Base-by-base conservation (phyloP, 2,113 vertebrate species). In the Vimba vimba region DNA sequence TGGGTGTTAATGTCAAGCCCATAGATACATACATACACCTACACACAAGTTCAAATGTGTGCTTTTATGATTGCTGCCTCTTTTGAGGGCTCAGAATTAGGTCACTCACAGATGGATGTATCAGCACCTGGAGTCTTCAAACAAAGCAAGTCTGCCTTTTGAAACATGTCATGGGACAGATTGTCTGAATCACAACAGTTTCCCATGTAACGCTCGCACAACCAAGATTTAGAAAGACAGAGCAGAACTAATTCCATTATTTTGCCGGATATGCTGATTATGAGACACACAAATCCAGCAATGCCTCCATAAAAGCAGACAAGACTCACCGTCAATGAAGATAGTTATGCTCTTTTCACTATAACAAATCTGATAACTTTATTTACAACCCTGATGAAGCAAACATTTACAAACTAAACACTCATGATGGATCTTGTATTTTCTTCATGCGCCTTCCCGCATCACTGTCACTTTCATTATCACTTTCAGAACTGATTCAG, bases 241-340 rank as follows among this genome's bases (percentile, higher is more conserved):
- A 64, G 36, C 59, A 64, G 79, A 64, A 80, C 79, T 80, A 80
- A 80, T 80, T 47, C 36, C 23, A 47, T 64, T 80, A 19, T 80
- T 47, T 64, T 47, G 36, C 59, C 27, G 57, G 36, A 80, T 47
- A 47, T 47, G 79, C 79, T 45, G n/a, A 69, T 85, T 64, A 80
- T 64, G 2, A 76, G 23, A 60, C 57, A 64, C 23, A 64, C 39
- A 45, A 64, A 47, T 15, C 15, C 59, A 47, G 78, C 21, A 80
- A 21, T n/a, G 7, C 78, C 5, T 25, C 13, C n/a, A 27, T 36
- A 45, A 62, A 45, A 25, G 3, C 23, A 80, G 36, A 55, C 75
- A 75, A 4, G 7, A 33, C 50, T 57, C 75, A 33, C 74, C 17
- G 9, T 30, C n/a, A 76, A 1, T 30, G 25, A 77, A 19, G 21